Conservation (phyloP, 23 tunicate genomes). For the Clavelina lepadiformis region DNA sequence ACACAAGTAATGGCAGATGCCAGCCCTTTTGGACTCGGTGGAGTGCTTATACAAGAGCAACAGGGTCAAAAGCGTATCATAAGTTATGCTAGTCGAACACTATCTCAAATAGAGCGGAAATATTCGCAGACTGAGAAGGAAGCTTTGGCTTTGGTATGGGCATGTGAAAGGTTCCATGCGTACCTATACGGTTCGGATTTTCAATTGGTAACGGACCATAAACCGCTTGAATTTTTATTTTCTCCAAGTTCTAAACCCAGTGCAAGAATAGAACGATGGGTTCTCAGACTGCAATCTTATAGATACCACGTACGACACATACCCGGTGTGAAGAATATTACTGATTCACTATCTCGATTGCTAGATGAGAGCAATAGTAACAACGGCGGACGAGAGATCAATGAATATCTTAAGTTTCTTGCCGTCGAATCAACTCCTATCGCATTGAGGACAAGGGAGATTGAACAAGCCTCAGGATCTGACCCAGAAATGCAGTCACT, state of each 20-base stretch:
- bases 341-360: not conserved
- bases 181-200: slow-evolving; percentile 15
- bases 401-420: not conserved
- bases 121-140: slow-evolving; percentile 10
- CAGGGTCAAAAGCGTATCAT: not conserved
- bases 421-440: not conserved
- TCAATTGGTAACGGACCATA: slow-evolving; percentile 4
- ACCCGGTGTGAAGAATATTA: not conserved
- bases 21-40: slow-evolving; percentile 1
- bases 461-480: slow-evolving; percentile 1
- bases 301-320: not conserved
- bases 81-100: slow-evolving; percentile 4
- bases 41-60: slow-evolving; percentile 5
- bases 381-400: not conserved
- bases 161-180: slow-evolving; percentile 9
- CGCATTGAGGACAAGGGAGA: not conserved
- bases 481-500: slow-evolving; percentile 6
- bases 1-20: slow-evolving; percentile 14
- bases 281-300: slow-evolving; percentile 11
- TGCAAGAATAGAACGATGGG: slow-evolving; percentile 8
- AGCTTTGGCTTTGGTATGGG: slow-evolving; percentile 10
- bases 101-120: not conserved
- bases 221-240: slow-evolving; percentile 5
- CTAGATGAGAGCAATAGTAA: not conserved
- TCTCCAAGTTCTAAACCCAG: slow-evolving; percentile 10